Conservation (phyloP, 2,797 vertebrate genomes). For the Diplodus puntazzo region DNA sequence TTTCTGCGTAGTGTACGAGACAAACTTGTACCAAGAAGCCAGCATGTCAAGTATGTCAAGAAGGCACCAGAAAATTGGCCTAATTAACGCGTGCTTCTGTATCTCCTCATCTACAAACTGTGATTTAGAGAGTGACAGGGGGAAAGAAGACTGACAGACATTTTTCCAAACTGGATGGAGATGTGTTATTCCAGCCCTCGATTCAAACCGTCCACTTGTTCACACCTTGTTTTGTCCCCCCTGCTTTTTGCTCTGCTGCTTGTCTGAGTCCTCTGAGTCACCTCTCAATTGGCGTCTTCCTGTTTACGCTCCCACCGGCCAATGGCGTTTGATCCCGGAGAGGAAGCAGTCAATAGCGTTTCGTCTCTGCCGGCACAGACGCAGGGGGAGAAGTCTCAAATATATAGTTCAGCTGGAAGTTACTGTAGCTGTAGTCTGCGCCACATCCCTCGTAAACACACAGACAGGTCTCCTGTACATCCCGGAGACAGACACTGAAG, state of each 20-base stretch:
- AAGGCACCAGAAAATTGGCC: too few species aligned
- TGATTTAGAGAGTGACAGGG: not conserved
- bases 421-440: constrained; percentile 65
- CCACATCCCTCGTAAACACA: constrained; percentile 54
- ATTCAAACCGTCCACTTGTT: not conserved
- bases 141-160: not conserved
- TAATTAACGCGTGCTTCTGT: too few species aligned
- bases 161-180: not conserved
- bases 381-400: constrained; percentile 5
- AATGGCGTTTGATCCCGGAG: constrained; percentile 52
- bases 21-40: too few species aligned
- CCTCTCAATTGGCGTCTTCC: constrained; percentile 70
- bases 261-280: constrained; percentile 35
- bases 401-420: constrained; percentile 45
- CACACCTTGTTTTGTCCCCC: constrained; percentile 26
- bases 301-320: constrained; percentile 63
- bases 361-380: constrained; percentile 17
- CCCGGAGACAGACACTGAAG: constrained; percentile 30
- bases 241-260: not conserved
- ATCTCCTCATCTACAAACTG: not conserved
- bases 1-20: too few species aligned
- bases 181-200: not conserved
- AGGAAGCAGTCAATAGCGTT: constrained; percentile 59
- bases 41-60: too few species aligned
- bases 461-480: constrained; percentile 48